A percentile compares a stretch with the other conserved stretches of the same genome.
Evolutionary conservation across 2,888 invertebrate genomes (phyloP).

Genomic region (Drosophila heteroneura): DNA sequence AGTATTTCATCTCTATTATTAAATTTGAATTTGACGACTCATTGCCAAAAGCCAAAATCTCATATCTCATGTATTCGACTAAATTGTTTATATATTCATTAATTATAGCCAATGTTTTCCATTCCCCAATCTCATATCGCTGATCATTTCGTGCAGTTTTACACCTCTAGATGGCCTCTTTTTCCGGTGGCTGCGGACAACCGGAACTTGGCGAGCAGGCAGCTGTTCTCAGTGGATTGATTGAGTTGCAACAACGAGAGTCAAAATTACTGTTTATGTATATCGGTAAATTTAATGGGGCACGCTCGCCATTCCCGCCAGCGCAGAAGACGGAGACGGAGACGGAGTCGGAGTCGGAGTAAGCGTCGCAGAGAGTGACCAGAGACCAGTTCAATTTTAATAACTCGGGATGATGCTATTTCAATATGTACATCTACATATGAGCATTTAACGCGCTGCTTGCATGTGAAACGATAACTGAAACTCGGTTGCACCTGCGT

Average conservation of each 20-base stretch:
- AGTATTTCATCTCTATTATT: neutral
- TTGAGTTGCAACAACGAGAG: constrained; percentile 51
- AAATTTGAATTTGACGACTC: neutral
- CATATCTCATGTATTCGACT: neutral
- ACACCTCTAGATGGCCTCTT: constrained; percentile 4
- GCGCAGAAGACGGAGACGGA: neutral
- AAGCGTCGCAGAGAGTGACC: neutral
- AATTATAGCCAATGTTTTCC: neutral
- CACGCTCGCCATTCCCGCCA: constrained; percentile 4
- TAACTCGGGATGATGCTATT: constrained; percentile 60
- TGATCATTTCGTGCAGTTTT: neutral
- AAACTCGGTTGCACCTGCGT: constrained; percentile 72
- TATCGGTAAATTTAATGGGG: constrained; percentile 56
- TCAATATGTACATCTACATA: constrained; percentile 48
- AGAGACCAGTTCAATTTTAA: constrained; percentile 56
- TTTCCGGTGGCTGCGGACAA: constrained; percentile 8
- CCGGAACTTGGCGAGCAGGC: constrained; percentile 20
- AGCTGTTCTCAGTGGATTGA: constrained; percentile 42
- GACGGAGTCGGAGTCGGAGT: no score
- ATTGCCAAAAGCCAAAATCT: neutral
- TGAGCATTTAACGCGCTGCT: constrained; percentile 74
- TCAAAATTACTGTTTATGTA: constrained; percentile 40
- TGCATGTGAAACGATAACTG: constrained; percentile 77
- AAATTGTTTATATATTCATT: neutral
- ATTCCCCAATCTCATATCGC: neutral